These are phyloP conservation scores for Argyra leucocephala DNA, from an alignment of 2,888 invertebrate genomes.

Conservation along the genomic window DNA sequence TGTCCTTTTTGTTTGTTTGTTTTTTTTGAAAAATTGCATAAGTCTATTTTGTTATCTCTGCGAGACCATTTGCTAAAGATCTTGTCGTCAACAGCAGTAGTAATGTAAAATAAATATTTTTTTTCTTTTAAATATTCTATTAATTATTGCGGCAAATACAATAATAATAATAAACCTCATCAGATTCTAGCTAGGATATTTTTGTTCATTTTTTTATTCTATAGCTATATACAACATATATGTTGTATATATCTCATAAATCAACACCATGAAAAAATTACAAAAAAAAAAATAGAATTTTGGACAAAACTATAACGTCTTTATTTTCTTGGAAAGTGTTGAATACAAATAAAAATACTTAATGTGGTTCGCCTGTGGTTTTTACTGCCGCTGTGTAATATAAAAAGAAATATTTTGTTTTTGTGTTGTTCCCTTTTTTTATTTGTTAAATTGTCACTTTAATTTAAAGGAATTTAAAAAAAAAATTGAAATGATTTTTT, in stretches of 20 bases:
- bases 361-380: slow-evolving; percentile 6
- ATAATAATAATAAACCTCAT: neutral
- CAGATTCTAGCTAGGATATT: no score
- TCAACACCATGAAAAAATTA: no score
- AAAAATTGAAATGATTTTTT: no score
- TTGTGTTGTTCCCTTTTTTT: no score
- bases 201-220: no score
- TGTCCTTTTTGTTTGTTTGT: neutral
- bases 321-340: neutral
- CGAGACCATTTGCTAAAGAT: neutral
- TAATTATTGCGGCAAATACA: slow-evolving; percentile 2
- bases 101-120: neutral
- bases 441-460: no score
- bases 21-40: slow-evolving; percentile 2
- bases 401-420: no score
- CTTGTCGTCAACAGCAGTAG: neutral
- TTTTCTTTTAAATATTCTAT: neutral
- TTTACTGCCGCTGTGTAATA: neutral
- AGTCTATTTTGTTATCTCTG: neutral
- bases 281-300: neutral
- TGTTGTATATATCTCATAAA: no score
- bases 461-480: no score
- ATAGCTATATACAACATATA: no score
- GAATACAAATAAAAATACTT: neutral
- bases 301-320: neutral